Conservation (phyloP, 2,113 vertebrate species). For the Anoplopoma fimbria region DNA sequence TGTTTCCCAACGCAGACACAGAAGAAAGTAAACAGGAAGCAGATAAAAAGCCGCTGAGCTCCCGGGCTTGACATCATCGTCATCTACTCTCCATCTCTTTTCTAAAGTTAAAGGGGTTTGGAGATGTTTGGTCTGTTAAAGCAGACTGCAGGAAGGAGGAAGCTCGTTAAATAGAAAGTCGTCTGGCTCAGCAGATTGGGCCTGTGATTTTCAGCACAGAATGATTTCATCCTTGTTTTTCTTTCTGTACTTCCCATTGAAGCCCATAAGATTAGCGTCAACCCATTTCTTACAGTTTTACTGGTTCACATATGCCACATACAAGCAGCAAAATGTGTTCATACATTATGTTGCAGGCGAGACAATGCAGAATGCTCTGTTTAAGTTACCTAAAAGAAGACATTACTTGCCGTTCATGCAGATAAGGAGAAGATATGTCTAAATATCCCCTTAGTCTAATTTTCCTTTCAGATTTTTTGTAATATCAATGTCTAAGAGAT, state of each 20-base stretch:
- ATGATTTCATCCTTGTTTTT: neutral
- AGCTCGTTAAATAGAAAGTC: constrained; percentile 41
- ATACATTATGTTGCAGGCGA: neutral
- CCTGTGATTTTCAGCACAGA: constrained; percentile 13
- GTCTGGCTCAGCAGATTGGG: constrained; percentile 40
- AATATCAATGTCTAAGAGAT: neutral
- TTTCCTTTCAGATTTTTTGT: neutral
- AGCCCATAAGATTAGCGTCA: neutral
- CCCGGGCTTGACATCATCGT: constrained; percentile 57
- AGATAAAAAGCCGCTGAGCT: constrained; percentile 51
- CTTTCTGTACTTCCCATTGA: neutral
- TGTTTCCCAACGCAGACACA: constrained; percentile 62
- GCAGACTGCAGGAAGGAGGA: constrained; percentile 36
- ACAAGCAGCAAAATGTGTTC: neutral
- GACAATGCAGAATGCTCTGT: neutral
- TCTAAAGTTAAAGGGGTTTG: constrained; percentile 15
- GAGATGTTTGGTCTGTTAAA: constrained; percentile 37
- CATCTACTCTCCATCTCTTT: constrained; percentile 43
- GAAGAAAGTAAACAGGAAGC: constrained; percentile 76
- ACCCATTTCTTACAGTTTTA: neutral
- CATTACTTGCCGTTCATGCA: neutral
- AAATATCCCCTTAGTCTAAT: neutral
- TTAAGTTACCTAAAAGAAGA: neutral
- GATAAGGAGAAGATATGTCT: neutral
- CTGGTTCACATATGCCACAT: neutral